Percentiles rank a stretch among this genome's conserved stretches.
phyloP scores from a whole-genome alignment of 1,140 invertebrate genomes.

The Maniola jurtina region DNA sequence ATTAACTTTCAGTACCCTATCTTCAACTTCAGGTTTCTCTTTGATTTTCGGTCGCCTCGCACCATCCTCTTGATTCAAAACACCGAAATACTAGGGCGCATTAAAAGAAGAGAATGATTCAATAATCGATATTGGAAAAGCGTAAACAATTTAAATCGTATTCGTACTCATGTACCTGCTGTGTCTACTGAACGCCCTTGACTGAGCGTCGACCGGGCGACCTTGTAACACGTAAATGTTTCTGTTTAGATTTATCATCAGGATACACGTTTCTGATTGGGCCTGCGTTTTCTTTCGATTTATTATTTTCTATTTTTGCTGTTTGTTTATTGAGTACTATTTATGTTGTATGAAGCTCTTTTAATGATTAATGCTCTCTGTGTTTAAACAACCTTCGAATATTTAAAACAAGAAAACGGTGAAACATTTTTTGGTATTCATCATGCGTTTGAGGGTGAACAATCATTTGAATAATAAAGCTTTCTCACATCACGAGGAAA shows the following conservation, averaged over 20 bases:
- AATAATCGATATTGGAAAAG: constrained; percentile 34
- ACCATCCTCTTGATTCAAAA: background rate
- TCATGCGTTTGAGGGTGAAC: background rate
- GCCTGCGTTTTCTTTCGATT: constrained; percentile 18
- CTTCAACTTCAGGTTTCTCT: background rate
- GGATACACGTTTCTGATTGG: constrained; percentile 48
- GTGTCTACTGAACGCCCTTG: constrained; percentile 72
- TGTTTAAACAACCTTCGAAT: too few species aligned
- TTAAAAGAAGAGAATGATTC: constrained; percentile 19
- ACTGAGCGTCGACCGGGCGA: constrained; percentile 69
- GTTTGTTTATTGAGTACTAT: background rate
- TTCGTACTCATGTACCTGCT: constrained; percentile 44
- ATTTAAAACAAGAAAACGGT: too few species aligned
- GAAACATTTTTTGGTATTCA: background rate
- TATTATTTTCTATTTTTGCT: background rate
- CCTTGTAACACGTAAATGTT: constrained; percentile 68
- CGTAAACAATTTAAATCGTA: constrained; percentile 49
- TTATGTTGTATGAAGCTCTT: background rate
- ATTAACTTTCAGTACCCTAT: background rate
- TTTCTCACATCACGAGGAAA: background rate
- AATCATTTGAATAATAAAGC: background rate
- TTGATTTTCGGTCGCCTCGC: background rate
- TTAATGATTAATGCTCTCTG: too few species aligned
- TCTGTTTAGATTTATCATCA: constrained; percentile 64
- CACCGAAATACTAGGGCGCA: background rate